Evolutionary conservation across 1,140 invertebrate species (phyloP), one percentile per base, ranked within the genome.

Genomic region (Neodiprion fabricii): DNA sequence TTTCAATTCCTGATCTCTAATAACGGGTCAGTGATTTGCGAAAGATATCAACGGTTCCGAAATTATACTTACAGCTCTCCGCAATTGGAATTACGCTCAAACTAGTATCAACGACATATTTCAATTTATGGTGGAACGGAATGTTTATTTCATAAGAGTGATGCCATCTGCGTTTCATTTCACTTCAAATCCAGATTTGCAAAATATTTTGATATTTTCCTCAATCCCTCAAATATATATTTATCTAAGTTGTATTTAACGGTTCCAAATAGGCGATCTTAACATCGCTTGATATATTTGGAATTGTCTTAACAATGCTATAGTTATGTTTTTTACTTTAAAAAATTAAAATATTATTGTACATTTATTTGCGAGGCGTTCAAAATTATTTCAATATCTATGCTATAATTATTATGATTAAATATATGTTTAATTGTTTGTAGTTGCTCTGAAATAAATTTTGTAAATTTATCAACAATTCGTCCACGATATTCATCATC

Each of bases 381-480:
- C 1, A 17, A 61, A 61, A 61, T 61, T 61, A 61, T 61, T 61
- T 61, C 2, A 40, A 40, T 40, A 40, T 40, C 28, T 40, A 40
- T 40, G 1, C 28, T 40, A 40, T 40, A 40, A 40, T 40, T 40
- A 40, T 40, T 40, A 40, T 5, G 1, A 40, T 40, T 40, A 61
- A 61, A 7, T 61, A 61, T 61, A 61, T 61, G 53, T 61, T 61
- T 61, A 61, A 61, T 9, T 61, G 53, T 61, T 61, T 61, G 53
- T 61, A 61, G n/a, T 17, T 61, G n/a, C 53, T 61, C 11, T 17
- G 53, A 17, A 61, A 61, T 61, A 61, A 61, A 61, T 61, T 61
- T 61, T 61, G 53, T 61, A 61, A 61, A 61, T 61, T 61, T 61
- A 61, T 61, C 53, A 61, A 61, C n/a, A 61, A 40, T 40, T 40